Conservation (phyloP, 2,113 vertebrate genomes). For the Onychorhynchus coronatus region DNA sequence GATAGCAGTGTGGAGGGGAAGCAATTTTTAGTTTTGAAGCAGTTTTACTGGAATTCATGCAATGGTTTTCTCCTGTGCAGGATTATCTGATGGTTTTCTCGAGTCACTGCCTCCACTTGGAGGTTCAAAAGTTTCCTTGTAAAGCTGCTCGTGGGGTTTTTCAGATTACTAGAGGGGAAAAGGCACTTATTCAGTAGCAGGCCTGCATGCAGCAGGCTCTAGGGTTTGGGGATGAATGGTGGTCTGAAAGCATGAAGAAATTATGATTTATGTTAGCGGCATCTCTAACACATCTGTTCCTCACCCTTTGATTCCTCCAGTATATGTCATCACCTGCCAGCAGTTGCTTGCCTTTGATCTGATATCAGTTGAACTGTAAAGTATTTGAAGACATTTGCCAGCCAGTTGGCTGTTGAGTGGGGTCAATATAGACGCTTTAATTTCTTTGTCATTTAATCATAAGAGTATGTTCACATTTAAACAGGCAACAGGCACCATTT, state of each 20-base stretch:
- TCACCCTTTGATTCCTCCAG: neutral
- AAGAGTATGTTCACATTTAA: neutral
- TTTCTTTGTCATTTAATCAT: neutral
- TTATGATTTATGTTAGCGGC: neutral
- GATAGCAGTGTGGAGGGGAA: rapidly evolving
- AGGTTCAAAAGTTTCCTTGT: neutral
- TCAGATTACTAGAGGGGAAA: neutral
- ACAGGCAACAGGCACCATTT: neutral
- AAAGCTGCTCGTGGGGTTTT: neutral
- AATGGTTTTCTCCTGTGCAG: rapidly evolving
- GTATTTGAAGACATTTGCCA: neutral
- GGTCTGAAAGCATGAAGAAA: neutral
- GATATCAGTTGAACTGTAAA: neutral
- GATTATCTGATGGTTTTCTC: neutral
- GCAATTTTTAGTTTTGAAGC: neutral
- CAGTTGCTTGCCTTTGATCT: neutral
- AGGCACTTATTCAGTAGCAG: neutral
- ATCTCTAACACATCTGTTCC: neutral
- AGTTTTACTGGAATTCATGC: neutral
- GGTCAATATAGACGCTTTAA: neutral
- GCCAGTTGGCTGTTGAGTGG: rapidly evolving
- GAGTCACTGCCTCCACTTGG: neutral
- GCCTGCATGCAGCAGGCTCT: neutral
- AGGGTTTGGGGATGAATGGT: neutral
- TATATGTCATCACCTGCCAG: neutral